Base-by-base conservation (phyloP, 1,140 invertebrate species). In the Drosophila grimshawi region DNA sequence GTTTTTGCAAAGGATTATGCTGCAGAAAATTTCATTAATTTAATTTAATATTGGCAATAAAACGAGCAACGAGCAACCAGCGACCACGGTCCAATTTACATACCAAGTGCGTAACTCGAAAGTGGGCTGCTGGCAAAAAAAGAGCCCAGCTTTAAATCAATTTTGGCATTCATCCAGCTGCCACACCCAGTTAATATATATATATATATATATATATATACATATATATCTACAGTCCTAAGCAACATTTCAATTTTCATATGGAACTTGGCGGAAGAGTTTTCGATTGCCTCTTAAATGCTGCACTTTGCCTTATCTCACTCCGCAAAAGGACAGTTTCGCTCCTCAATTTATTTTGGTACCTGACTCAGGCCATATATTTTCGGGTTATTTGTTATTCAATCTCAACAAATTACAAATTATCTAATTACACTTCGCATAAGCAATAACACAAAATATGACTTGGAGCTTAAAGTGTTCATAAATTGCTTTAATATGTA, bases 21-120 rank as follows among this genome's bases (percentile, higher is more conserved):
- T 74, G 85, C 80, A 89, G 85, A 88, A 88, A 89, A 88, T 88
- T 88, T 88, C 81, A 88, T 88, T 88, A 88, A 88, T 88, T 89
- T 85, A 71, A 89, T 88, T 88, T 90, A 88, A 88, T 88, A 88
- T 88, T 85, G 74, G 80, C 85, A 88, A 88, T 88, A 88, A 90
- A 89, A 88, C 55, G 69, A 49, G 49, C 67, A 65, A 70, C 63
- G 72, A 71, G 57, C 62, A 19, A 7, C 10, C 45, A 3, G 33
- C 57, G 62, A 29, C 53, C 43, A 41, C 43, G 56, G 19, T 49
- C 71, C 85, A 74, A 89, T 88, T 89, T 88, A 73, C 80, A 88
- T 88, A 83, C 52, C 76, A 74, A 76, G 62, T 62, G 67, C 46
- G 57, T 39, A 52, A 53, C 39, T 32, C 8, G 27, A 59, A 60